Percentiles rank a stretch among this genome's conserved stretches.
Conservation (phyloP, 2,888 invertebrate species). For the Oscheius sp. region DNA sequence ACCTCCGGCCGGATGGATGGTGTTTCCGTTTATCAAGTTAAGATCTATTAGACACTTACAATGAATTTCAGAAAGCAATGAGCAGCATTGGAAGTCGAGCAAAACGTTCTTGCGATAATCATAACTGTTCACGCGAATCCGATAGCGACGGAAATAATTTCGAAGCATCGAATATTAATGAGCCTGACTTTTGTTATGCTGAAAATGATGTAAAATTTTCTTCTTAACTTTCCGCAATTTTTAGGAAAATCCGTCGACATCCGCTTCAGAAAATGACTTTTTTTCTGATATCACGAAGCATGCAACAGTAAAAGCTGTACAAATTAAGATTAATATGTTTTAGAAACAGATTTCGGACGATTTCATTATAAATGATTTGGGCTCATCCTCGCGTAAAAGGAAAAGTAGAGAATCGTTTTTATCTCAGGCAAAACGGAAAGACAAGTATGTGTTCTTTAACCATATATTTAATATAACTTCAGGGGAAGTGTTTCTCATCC, state of each 20-base stretch:
- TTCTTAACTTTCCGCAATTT: background rate
- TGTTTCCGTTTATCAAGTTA: slow-evolving; percentile 3
- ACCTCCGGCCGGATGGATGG: background rate
- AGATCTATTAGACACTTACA: background rate
- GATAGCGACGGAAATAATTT: too few species aligned
- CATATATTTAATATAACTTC: background rate
- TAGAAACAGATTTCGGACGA: background rate
- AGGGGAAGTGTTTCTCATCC: background rate
- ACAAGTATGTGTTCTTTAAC: background rate
- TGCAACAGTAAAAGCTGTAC: too few species aligned
- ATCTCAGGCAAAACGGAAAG: background rate
- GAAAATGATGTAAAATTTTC: background rate
- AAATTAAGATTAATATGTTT: background rate
- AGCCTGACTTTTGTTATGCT: background rate
- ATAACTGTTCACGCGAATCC: too few species aligned
- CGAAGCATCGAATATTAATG: background rate
- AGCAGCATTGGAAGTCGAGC: background rate
- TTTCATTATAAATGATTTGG: slow-evolving; percentile 10
- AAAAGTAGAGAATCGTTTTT: background rate
- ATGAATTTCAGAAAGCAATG: slow-evolving; percentile 22
- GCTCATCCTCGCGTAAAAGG: background rate
- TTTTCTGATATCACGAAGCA: background rate
- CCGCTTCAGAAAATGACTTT: background rate
- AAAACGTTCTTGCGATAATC: background rate
- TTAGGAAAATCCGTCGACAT: background rate